Evolutionary conservation across 2,888 invertebrate species (phyloP).

Genomic region (Hirtodrosophila histrioides): DNA sequence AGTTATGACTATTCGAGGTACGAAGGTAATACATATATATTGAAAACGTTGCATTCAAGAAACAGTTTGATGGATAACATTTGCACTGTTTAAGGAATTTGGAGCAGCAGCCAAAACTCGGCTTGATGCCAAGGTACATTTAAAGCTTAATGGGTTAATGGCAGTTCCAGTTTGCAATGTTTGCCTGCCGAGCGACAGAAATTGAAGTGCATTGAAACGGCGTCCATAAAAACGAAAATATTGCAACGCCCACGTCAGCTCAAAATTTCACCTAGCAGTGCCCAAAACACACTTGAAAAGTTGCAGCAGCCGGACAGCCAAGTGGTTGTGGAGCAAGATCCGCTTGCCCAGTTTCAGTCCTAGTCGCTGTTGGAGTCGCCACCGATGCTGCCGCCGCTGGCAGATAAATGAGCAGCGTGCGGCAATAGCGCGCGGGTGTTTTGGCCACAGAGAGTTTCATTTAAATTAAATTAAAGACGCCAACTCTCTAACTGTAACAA

Average conservation of each 20-base stretch:
- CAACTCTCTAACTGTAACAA: slow-evolving; percentile 79
- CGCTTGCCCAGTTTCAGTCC: slow-evolving; percentile 47
- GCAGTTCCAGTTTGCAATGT: slow-evolving; percentile 39
- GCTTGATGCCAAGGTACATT: slow-evolving; percentile 41
- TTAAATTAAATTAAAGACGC: slow-evolving; percentile 78
- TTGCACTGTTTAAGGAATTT: not conserved
- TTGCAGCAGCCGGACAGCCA: slow-evolving; percentile 42
- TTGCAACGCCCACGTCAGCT: slow-evolving; percentile 66
- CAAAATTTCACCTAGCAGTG: slow-evolving; percentile 68
- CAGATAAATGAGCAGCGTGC: slow-evolving; percentile 62
- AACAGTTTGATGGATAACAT: not conserved
- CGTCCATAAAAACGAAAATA: slow-evolving; percentile 67
- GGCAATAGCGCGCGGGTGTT: slow-evolving; percentile 64
- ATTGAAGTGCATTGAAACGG: slow-evolving; percentile 55
- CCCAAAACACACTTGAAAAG: slow-evolving; percentile 49
- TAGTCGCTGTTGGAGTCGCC: slow-evolving; percentile 18
- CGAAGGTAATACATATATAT: no score
- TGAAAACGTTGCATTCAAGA: not conserved
- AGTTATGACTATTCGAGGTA: no score
- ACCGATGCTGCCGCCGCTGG: slow-evolving; percentile 42
- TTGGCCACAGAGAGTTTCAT: slow-evolving; percentile 58
- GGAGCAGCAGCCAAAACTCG: slow-evolving; percentile 15
- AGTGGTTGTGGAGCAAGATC: slow-evolving; percentile 67
- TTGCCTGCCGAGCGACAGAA: slow-evolving; percentile 49
- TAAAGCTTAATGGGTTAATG: slow-evolving; percentile 52